These are phyloP conservation scores for Acanthornis magna DNA, from an alignment of 2,797 vertebrate species.

Conservation along the genomic window DNA sequence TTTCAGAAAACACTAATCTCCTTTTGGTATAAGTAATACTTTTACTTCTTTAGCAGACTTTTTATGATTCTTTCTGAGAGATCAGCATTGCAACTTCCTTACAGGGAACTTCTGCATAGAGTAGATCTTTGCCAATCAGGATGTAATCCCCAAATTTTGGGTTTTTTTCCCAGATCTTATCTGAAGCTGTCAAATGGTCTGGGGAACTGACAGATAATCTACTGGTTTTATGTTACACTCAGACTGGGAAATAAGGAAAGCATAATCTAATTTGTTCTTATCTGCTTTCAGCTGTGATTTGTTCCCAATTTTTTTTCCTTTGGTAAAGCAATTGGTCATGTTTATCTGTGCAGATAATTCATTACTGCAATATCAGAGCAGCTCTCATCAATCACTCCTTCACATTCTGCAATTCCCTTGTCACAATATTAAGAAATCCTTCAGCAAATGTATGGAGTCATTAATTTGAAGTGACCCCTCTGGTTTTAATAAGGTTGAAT, in stretches of 20 bases:
- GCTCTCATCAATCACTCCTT: background rate
- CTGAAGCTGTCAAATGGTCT: background rate
- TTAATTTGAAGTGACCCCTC: background rate
- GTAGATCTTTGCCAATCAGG: background rate
- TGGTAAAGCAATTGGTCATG: background rate
- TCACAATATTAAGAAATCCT: background rate
- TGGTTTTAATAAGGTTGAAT: background rate
- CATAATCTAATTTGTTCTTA: background rate
- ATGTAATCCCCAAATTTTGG: background rate
- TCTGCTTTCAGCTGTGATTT: background rate
- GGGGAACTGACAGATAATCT: background rate
- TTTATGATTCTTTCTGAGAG: background rate
- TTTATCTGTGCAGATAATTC: conserved; percentile 5
- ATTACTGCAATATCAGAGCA: background rate
- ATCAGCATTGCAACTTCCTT: background rate
- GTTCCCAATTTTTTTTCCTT: background rate
- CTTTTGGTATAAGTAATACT: background rate
- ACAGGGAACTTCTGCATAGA: background rate
- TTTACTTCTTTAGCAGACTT: background rate
- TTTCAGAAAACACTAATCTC: background rate
- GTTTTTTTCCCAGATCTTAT: background rate
- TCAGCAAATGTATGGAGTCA: background rate
- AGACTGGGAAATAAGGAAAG: background rate
- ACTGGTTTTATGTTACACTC: background rate
- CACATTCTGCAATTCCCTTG: background rate